Evolutionary conservation across 2,797 vertebrate genomes (phyloP).

Genomic region (Champsocephalus esox): DNA sequence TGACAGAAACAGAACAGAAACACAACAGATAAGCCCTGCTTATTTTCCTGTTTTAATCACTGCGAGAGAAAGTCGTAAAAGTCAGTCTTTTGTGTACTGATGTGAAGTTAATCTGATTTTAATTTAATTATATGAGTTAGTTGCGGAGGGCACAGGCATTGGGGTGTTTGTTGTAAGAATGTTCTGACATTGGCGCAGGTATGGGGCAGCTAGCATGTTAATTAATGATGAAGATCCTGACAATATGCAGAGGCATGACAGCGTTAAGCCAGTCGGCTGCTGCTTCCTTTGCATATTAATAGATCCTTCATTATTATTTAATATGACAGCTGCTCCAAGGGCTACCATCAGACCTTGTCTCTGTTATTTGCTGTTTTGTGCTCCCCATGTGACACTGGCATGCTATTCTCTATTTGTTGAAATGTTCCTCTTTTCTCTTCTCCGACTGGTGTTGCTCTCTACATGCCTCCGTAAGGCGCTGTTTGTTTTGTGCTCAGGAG

Average conservation of each 20-base stretch:
- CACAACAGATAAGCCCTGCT: conserved; percentile 73
- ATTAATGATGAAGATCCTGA: conserved; percentile 93
- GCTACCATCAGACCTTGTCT: conserved; percentile 89
- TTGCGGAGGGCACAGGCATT: conserved; percentile 86
- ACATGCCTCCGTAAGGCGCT: conserved; percentile 60
- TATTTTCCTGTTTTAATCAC: conserved; percentile 36
- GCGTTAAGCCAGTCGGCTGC: conserved; percentile 90
- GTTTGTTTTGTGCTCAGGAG: conserved; percentile 76
- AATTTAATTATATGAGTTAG: conserved; percentile 88
- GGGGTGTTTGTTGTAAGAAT: conserved; percentile 88
- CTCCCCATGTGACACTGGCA: conserved; percentile 85
- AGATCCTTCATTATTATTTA: conserved; percentile 93
- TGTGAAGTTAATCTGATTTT: conserved; percentile 89
- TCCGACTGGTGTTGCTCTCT: conserved; percentile 61
- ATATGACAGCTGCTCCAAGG: conserved; percentile 92
- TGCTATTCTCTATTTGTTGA: conserved; percentile 84
- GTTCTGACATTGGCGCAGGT: conserved; percentile 91
- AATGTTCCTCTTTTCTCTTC: conserved; percentile 60
- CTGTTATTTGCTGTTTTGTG: conserved; percentile 90
- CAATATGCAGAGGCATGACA: conserved; percentile 92
- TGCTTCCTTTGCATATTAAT: conserved; percentile 93
- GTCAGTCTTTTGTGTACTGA: conserved; percentile 82
- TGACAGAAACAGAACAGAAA: conserved; percentile 54
- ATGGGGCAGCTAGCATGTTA: conserved; percentile 91
- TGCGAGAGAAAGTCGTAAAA: conserved; percentile 72